These are phyloP conservation scores for Torymus tubicola DNA, from an alignment of 2,888 invertebrate genomes.

Conservation along the genomic window DNA sequence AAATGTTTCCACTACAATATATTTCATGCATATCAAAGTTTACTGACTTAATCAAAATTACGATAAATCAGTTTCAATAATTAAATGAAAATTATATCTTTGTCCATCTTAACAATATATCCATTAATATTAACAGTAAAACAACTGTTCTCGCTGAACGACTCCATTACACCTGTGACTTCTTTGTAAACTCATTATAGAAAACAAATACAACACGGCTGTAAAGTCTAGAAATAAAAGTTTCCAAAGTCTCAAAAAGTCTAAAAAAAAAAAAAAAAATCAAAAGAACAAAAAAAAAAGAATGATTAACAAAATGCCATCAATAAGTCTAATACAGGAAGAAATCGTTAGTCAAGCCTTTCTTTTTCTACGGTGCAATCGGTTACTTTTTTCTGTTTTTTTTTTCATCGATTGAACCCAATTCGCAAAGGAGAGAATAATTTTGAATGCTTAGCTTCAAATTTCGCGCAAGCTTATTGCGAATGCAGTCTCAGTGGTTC, in stretches of 20 bases:
- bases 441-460: background rate
- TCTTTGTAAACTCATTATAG: constrained; percentile 22
- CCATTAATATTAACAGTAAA: constrained; percentile 11
- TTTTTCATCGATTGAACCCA: background rate
- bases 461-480: constrained; percentile 25
- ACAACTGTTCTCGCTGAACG: background rate
- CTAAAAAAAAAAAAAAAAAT: too few relatives aligned
- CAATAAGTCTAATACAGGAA: constrained; percentile 10
- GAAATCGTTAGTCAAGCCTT: constrained; percentile 7
- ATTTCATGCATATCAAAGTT: constrained; percentile 21
- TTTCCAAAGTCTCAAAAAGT: constrained; percentile 1
- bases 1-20: constrained; percentile 26
- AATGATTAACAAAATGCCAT: background rate
- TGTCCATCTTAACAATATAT: background rate
- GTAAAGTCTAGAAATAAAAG: constrained; percentile 5
- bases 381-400: too few relatives aligned
- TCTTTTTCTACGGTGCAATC: background rate
- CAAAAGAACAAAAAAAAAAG: too few relatives aligned
- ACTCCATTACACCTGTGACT: background rate
- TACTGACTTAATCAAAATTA: background rate
- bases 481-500: constrained; percentile 53
- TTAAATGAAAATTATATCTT: constrained; percentile 14
- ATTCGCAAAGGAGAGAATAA: background rate
- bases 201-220: constrained; percentile 8
- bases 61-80: background rate